A percentile compares a stretch with the other conserved stretches of the same genome.
Conservation (phyloP, 2,797 vertebrate genomes). For the Coregonus ussuriensis region DNA sequence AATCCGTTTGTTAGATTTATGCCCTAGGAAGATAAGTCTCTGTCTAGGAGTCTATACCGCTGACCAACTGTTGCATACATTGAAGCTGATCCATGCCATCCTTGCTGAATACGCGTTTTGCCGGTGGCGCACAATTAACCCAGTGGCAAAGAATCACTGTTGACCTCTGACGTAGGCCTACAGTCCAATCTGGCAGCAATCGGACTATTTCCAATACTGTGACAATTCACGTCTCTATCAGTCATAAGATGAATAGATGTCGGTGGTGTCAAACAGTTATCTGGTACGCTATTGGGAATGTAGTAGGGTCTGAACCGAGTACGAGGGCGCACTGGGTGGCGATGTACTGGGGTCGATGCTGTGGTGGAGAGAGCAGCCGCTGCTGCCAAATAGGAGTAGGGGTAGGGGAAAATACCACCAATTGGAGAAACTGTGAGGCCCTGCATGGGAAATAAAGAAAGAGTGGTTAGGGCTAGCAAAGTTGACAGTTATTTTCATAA, state of each 20-base stretch:
- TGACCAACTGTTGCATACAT: slow-evolving; percentile 80
- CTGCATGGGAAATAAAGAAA: slow-evolving; percentile 62
- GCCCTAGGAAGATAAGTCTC: slow-evolving; percentile 1
- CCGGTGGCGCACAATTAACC: slow-evolving; percentile 71
- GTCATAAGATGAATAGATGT: slow-evolving; percentile 40
- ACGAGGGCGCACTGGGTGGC: slow-evolving; percentile 73
- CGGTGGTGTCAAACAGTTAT: slow-evolving; percentile 69
- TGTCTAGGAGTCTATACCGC: slow-evolving; percentile 71
- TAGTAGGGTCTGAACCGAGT: slow-evolving; percentile 81
- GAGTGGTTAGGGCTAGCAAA: slow-evolving; percentile 28
- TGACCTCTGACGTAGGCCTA: slow-evolving; percentile 70
- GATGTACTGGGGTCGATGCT: slow-evolving; percentile 77
- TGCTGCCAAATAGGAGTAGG: slow-evolving; percentile 79
- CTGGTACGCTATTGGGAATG: slow-evolving; percentile 70
- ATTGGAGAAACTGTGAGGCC: slow-evolving; percentile 85
- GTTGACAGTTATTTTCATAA: background rate
- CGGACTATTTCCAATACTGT: slow-evolving; percentile 63
- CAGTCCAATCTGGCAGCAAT: slow-evolving; percentile 71
- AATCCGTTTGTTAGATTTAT: background rate
- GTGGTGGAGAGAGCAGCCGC: slow-evolving; percentile 69
- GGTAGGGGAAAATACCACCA: slow-evolving; percentile 84
- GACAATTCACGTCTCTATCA: slow-evolving; percentile 12
- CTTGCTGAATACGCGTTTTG: slow-evolving; percentile 69
- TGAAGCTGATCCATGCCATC: slow-evolving; percentile 77
- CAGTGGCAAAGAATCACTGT: slow-evolving; percentile 75